Conservation (phyloP, 2,113 vertebrate genomes). For the Brachyhypopomus gauderio region DNA sequence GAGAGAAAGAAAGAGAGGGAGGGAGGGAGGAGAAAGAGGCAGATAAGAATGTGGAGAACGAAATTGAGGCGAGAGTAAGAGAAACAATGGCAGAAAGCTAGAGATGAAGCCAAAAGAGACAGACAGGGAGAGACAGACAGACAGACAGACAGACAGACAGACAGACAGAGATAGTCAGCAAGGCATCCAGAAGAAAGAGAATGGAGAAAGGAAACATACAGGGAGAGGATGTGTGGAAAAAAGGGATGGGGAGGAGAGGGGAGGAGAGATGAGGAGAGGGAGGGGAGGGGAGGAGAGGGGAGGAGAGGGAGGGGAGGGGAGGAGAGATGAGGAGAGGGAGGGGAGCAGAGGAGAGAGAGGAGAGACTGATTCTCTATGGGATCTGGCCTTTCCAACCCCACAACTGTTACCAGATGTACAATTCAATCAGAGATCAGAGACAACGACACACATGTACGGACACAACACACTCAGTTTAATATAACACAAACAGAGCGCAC, state of each 20-base stretch:
- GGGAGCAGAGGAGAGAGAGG: not conserved
- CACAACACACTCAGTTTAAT: not conserved
- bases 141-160: not conserved
- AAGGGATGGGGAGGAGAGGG: not conserved
- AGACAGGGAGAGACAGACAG: too few species aligned
- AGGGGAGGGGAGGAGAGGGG: not conserved
- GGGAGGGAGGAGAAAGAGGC: too few species aligned
- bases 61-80: too few species aligned
- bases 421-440: conserved; percentile 24
- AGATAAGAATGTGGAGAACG: too few species aligned
- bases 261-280: not conserved
- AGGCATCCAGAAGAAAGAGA: not conserved
- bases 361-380: not conserved
- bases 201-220: not conserved
- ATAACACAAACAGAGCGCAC: conserved; percentile 1
- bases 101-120: not conserved
- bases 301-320: not conserved
- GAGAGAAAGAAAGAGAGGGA: not conserved
- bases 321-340: not conserved
- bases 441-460: not conserved
- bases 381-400: conserved; percentile 10
- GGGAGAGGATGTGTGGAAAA: not conserved
- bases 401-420: conserved; percentile 33
- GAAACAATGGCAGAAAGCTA: too few species aligned
- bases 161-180: not conserved